phyloP scores from a whole-genome alignment of 2,113 vertebrate genomes.

The Verasper variegatus region DNA sequence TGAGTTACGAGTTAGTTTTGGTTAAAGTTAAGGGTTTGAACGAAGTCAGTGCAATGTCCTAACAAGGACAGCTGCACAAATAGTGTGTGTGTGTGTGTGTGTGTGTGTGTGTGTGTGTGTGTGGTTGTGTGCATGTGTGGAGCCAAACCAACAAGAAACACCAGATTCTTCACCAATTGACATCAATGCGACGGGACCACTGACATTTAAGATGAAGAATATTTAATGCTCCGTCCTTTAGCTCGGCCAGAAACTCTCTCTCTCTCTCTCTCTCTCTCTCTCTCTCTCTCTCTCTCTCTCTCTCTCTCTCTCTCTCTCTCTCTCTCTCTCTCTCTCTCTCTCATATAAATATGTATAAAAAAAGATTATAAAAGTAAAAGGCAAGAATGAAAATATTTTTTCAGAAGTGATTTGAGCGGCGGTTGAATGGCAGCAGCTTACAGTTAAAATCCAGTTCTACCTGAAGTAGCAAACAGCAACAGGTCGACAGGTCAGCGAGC shows the following conservation, averaged over 20 bases:
- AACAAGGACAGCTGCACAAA: too few species aligned
- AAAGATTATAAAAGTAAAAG: too few species aligned
- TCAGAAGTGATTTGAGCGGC: too few species aligned
- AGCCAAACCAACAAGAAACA: constrained; percentile 66
- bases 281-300: neutral
- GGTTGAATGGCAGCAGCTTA: too few species aligned
- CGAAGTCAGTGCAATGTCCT: neutral
- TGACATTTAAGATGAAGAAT: constrained; percentile 65
- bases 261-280: fast-evolving
- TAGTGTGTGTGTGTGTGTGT: neutral
- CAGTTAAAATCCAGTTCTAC: too few species aligned
- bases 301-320: too few species aligned
- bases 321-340: too few species aligned
- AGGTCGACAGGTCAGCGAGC: too few species aligned
- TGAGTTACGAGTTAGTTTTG: neutral
- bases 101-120: constrained; percentile 20
- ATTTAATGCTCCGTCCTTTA: constrained; percentile 47
- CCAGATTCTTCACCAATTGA: constrained; percentile 66
- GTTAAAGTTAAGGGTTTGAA: neutral
- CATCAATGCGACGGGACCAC: constrained; percentile 57
- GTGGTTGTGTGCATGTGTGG: constrained; percentile 3
- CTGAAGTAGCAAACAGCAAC: too few species aligned
- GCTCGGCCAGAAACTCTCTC: constrained; percentile 11
- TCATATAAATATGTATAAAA: too few species aligned
- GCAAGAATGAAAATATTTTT: too few species aligned